phyloP scores from a whole-genome alignment of 2,797 vertebrate species.

The Heterohyrax brucei region DNA sequence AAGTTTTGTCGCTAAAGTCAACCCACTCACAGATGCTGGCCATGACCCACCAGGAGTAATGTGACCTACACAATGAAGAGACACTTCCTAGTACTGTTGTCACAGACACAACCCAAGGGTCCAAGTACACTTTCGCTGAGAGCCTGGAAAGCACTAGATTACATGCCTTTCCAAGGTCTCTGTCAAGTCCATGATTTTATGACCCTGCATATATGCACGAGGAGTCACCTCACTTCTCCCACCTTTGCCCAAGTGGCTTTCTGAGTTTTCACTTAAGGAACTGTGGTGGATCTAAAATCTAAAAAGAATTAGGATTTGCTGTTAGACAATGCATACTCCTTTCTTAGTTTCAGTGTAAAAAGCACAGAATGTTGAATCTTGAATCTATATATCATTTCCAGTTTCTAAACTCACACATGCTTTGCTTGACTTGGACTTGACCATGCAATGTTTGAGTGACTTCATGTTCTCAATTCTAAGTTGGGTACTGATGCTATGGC shows the following conservation, averaged over 20 bases:
- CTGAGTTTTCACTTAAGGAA: conserved; percentile 12
- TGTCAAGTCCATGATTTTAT: conserved; percentile 18
- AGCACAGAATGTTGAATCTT: background rate
- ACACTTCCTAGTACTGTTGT: background rate
- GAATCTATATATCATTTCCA: background rate
- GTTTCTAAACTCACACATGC: background rate
- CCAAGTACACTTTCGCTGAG: background rate
- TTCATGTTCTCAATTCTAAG: background rate
- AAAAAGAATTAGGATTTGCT: conserved; percentile 14
- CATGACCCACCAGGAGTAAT: background rate
- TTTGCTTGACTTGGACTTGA: conserved; percentile 8
- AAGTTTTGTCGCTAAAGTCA: conserved; percentile 26
- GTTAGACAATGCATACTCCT: background rate
- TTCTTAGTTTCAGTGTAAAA: background rate
- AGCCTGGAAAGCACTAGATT: conserved; percentile 1
- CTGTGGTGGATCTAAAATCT: background rate
- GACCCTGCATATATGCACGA: background rate
- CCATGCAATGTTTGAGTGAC: background rate
- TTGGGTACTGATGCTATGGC: background rate
- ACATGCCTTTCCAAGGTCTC: background rate
- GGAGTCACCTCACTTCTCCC: conserved; percentile 44
- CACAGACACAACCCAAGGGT: background rate
- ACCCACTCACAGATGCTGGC: background rate
- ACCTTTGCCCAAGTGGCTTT: conserved; percentile 29
- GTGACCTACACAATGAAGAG: background rate